Evolutionary conservation across 2,113 vertebrate genomes (phyloP), one percentile per base, ranked within the genome.

Genomic region (Rhombomys opimus): DNA sequence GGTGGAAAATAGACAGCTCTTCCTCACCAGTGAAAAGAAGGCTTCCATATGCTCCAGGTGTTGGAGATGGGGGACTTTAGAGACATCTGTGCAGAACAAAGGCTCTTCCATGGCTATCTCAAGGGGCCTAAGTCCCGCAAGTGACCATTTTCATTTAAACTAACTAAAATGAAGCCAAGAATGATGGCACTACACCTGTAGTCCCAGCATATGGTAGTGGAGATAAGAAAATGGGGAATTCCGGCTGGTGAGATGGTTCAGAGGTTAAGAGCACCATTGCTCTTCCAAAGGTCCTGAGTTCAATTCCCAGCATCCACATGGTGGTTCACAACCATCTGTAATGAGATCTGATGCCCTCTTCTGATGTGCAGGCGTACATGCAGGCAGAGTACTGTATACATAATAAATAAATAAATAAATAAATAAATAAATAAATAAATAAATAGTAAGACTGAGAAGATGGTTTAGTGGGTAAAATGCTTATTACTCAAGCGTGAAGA

Each of bases 21-120:
- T 20, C 30, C 77, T 89, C 7, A 0, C 3, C 1, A 0, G 14
- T 38, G 13, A 35, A 68, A 38, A 38, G 73, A 91, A 59, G 20
- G 6, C 52, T 27, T 9, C 17, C 12, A 2, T 57, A 70, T 82
- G 68, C 72, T 54, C 0, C 46, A 23, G 12, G 32, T 23, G 18
- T 7, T 15, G 46, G 27, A 70, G 15, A 67, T 5, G 4, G 9
- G 18, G 27, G 70, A 32, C 50, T 4, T 5, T 61, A 30, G 41
- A 52, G 32, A 14, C 52, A n/a, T 35, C 3, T 25, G 2, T 25
- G 2, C 75, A 50, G 23, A 17, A 50, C 46, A 15, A n/a, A 5
- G 57, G 38, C 57, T 54, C 30, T 41, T 20, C 23, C 4, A 2
- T 0, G 25, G 11, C 57, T 7, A 1, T 22, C 0, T 65, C 22